These are phyloP conservation scores for Egretta garzetta DNA, from an alignment of 2,113 vertebrate genomes.

Conservation along the genomic window DNA sequence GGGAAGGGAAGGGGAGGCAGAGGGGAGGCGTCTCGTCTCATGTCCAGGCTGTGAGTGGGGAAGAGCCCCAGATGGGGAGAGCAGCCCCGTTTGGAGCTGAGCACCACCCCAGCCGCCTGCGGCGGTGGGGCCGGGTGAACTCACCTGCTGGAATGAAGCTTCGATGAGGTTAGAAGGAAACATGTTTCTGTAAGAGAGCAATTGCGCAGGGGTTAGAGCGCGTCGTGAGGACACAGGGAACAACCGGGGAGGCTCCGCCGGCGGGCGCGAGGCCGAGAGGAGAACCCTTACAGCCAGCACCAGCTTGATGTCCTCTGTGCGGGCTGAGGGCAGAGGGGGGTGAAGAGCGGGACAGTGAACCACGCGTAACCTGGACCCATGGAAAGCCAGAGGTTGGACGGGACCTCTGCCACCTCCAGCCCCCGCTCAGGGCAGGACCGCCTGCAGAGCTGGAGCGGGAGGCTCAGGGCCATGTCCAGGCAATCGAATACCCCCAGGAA, in stretches of 20 bases:
- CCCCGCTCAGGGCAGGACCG: not conserved
- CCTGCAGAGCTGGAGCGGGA: not conserved
- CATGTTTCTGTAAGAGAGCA: constrained; percentile 83
- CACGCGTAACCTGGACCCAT: fast-evolving
- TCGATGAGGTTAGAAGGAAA: constrained; percentile 90
- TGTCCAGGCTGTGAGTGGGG: not conserved
- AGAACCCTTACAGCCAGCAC: not conserved
- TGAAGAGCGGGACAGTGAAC: fast-evolving
- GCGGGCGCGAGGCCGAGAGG: fast-evolving
- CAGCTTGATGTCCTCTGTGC: not conserved
- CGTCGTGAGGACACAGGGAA: fast-evolving
- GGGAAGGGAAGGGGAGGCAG: too few relatives aligned
- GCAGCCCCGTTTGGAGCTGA: not conserved
- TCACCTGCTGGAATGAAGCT: constrained; percentile 89
- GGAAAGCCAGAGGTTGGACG: not conserved
- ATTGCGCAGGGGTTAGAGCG: not conserved
- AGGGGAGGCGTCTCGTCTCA: not conserved
- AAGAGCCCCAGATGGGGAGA: not conserved
- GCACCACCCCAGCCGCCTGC: fast-evolving
- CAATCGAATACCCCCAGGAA: not conserved
- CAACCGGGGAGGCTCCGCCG: not conserved
- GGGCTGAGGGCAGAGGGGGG: not conserved
- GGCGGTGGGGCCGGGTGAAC: not conserved
- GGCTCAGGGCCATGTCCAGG: not conserved
- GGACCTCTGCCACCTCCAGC: not conserved